phyloP scores from a whole-genome alignment of 2,113 vertebrate species.

The Cathartes aura region DNA sequence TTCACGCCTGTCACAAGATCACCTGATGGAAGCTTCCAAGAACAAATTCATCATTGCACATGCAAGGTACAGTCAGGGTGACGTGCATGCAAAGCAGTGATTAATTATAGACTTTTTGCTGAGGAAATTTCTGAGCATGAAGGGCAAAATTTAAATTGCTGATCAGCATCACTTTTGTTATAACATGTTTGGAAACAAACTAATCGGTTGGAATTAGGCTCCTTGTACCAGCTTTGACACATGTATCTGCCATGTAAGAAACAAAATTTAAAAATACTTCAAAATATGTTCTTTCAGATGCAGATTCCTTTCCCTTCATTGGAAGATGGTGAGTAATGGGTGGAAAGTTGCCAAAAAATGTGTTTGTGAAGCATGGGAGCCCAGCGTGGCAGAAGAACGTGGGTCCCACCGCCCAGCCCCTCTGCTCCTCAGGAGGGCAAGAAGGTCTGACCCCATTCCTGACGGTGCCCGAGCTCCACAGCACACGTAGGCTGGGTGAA shows the following conservation, averaged over 20 bases:
- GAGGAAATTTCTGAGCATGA: slow-evolving; percentile 15
- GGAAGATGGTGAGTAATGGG: neutral
- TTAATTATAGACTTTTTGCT: slow-evolving; percentile 44
- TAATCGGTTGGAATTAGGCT: neutral
- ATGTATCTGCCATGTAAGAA: neutral
- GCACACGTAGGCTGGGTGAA: neutral
- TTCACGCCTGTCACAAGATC: neutral
- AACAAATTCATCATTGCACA: neutral
- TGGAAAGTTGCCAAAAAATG: neutral
- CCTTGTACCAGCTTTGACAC: slow-evolving; percentile 20
- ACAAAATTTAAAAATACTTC: neutral
- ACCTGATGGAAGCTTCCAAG: slow-evolving; percentile 1
- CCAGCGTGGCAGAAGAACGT: neutral
- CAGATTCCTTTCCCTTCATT: neutral
- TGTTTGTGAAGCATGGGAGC: neutral
- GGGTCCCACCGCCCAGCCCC: neutral
- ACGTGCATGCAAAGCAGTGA: neutral
- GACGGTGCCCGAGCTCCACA: accelerated
- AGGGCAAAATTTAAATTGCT: slow-evolving; percentile 46
- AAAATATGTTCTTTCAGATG: neutral
- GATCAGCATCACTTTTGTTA: slow-evolving; percentile 45
- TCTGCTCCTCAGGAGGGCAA: neutral
- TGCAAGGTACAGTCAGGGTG: neutral
- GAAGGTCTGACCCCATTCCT: neutral
- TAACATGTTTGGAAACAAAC: slow-evolving; percentile 72